Base-by-base conservation (phyloP, 2,888 invertebrate species). In the Strigamia maritima region DNA sequence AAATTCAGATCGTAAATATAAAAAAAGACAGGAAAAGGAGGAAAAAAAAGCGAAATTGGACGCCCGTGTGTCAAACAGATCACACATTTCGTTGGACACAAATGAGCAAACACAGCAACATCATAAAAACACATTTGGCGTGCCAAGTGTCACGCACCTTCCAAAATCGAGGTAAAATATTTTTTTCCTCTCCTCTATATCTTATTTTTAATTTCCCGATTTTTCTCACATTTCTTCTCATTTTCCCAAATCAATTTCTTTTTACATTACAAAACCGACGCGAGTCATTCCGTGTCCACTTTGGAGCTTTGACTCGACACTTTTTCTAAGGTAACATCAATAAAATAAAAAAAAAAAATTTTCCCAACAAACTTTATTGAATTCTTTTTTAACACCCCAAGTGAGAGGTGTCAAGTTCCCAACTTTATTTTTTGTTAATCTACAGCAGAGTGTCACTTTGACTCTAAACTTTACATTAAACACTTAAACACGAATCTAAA, bases 81-180 rank as follows among this genome's bases (percentile, higher is more conserved):
- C 70, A 70, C 28, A 70, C 70, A 70, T 70, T 28, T 70, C 70
- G 24, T 28, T 70, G 70, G 54, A 70, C 70, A 28, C 70, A 70
- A 70, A 70, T 70, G 70, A 70, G 70, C 70, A 70, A 70, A 70
- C 70, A 70, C 70, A 70, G 70, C 70, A 28, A 70, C 70, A 70
- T 70, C 70, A 70, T 70, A 70, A 70, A 70, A 70, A 70, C 70
- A 26, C 70, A 12, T 12, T 26, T 70, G 70, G 28, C 70, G 70
- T 70, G 70, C 70, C 70, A 70, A 28, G 28, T 10, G 22, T 70
- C 70, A 70, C 70, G 70, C 70, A 70, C 70, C 7, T 19, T 16
- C 28, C 26, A 24, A 24, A 70, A 24, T 26, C 16, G 26, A 70
- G 14, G n/a, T 16, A 70, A 70, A 28, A 28, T 28, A 26, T 28